These are phyloP conservation scores for Marronus borbonicus DNA, from an alignment of 2,888 invertebrate species.

Conservation along the genomic window DNA sequence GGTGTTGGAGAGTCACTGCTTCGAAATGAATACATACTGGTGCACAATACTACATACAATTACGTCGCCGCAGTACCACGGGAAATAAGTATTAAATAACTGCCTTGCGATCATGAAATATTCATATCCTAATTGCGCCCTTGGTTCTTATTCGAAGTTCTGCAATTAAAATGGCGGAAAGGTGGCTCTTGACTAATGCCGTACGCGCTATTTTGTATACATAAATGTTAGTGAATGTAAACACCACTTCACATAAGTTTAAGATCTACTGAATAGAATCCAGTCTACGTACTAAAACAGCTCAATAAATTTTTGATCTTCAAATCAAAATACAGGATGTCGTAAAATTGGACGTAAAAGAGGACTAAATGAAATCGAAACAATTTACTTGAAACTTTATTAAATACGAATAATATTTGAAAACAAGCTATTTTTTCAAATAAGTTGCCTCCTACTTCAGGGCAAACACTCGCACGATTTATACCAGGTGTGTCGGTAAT, in stretches of 20 bases:
- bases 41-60: conserved; percentile 35
- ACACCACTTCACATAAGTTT: not conserved
- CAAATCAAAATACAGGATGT: no score
- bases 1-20: conserved; percentile 25
- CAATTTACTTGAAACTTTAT: no score
- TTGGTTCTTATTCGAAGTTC: conserved; percentile 45
- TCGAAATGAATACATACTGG: conserved; percentile 33
- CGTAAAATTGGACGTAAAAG: no score
- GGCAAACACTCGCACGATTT: no score
- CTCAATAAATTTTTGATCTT: no score
- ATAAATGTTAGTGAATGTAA: not conserved
- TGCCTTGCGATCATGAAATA: conserved; percentile 45
- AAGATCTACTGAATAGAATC: no score
- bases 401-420: no score
- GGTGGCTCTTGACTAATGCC: not conserved
- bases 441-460: no score
- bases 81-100: conserved; percentile 49
- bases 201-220: not conserved
- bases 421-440: no score
- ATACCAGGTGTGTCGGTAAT: no score
- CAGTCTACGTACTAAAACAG: no score
- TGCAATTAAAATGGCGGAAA: conserved; percentile 47
- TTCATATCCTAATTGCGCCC: conserved; percentile 49
- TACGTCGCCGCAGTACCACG: conserved; percentile 28
- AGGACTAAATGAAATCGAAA: no score